Conservation (phyloP, 1,140 invertebrate species). For the Popillia japonica region DNA sequence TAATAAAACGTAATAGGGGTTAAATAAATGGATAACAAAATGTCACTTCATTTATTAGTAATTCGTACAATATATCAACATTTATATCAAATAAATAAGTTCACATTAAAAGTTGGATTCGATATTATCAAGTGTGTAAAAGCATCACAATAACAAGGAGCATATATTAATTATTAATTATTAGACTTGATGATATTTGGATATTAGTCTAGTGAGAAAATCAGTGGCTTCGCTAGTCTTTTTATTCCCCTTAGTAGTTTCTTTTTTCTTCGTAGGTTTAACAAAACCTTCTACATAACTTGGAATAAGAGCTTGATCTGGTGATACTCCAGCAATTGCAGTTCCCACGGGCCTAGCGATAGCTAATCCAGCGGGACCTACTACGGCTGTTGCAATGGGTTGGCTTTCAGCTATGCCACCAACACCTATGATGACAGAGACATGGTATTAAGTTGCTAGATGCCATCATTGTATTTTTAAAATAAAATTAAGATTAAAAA, state of each 20-base stretch:
- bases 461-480: not conserved
- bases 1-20: too few relatives aligned
- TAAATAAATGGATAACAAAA: too few relatives aligned
- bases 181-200: slow-evolving; percentile 56
- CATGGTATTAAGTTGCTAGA: not conserved
- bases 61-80: too few relatives aligned
- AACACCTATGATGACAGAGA: slow-evolving; percentile 60
- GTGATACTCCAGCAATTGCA: slow-evolving; percentile 73
- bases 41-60: too few relatives aligned
- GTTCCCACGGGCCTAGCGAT: slow-evolving; percentile 73
- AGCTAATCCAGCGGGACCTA: slow-evolving; percentile 71
- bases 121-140: not conserved
- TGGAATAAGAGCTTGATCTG: slow-evolving; percentile 60
- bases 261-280: slow-evolving; percentile 45
- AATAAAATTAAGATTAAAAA: not conserved
- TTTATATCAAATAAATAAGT: too few relatives aligned
- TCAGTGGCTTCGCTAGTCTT: slow-evolving; percentile 47
- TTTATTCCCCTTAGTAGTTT: slow-evolving; percentile 44
- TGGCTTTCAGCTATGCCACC: slow-evolving; percentile 74
- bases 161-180: not conserved
- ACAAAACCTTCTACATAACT: slow-evolving; percentile 53
- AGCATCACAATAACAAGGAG: not conserved
- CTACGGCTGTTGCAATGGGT: slow-evolving; percentile 72
- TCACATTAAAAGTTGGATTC: too few relatives aligned
- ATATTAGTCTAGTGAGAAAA: slow-evolving; percentile 56